Percentiles rank a stretch among this genome's conserved stretches.
Conservation (phyloP, 1,140 invertebrate genomes). For the Drosophila tristis region DNA sequence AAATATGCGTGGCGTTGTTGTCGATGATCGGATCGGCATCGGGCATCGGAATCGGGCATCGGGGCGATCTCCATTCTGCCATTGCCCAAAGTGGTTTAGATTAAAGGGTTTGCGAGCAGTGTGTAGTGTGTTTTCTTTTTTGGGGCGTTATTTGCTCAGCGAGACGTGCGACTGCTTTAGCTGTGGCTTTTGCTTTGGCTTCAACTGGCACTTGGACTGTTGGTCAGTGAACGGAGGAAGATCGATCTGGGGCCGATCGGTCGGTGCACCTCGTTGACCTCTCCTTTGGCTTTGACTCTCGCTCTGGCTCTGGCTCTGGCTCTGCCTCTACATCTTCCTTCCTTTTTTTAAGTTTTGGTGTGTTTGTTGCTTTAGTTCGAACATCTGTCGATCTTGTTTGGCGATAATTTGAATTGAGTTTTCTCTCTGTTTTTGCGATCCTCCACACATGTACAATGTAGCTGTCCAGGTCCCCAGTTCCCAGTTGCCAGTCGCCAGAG, state of each 20-base stretch:
- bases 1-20: slow-evolving; percentile 79
- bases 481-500: not conserved
- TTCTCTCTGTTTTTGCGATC: slow-evolving; percentile 61
- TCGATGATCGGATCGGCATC: slow-evolving; percentile 64
- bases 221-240: slow-evolving; percentile 23
- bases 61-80: slow-evolving; percentile 29
- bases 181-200: slow-evolving; percentile 11
- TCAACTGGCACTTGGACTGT: slow-evolving; percentile 7
- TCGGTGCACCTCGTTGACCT: slow-evolving; percentile 76
- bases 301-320: not conserved
- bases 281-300: slow-evolving; percentile 1
- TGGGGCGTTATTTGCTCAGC: slow-evolving; percentile 80
- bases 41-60: slow-evolving; percentile 38
- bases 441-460: slow-evolving; percentile 29
- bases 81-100: slow-evolving; percentile 81
- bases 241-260: slow-evolving; percentile 57
- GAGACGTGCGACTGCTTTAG: slow-evolving; percentile 77
- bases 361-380: slow-evolving; percentile 63
- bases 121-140: slow-evolving; percentile 64
- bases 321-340: slow-evolving; percentile 5
- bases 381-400: slow-evolving; percentile 81
- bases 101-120: slow-evolving; percentile 69
- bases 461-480: slow-evolving; percentile 2
- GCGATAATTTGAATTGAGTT: slow-evolving; percentile 83
- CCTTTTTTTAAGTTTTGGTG: slow-evolving; percentile 21